A percentile compares a stretch with the other conserved stretches of the same genome.
Conservation (phyloP, 2,888 invertebrate species). For the Catocala fraxini region DNA sequence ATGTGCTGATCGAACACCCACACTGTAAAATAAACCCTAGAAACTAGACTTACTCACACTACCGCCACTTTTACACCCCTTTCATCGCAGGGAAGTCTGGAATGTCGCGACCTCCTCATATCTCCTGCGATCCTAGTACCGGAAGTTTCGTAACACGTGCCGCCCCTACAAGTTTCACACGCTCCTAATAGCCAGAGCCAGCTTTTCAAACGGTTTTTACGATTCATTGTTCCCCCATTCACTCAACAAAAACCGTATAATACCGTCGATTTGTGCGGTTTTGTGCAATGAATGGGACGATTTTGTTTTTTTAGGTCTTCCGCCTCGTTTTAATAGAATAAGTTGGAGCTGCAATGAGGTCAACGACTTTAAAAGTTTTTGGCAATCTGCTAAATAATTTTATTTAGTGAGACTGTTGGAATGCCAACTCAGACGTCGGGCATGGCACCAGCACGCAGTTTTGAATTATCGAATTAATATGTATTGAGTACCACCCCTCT, state of each 20-base stretch:
- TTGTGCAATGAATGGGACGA: constrained; percentile 22
- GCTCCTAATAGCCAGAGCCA: constrained; percentile 13
- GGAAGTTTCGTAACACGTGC: constrained; percentile 35
- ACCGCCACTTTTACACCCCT: neutral
- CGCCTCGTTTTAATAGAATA: constrained; percentile 11
- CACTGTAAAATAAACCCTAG: neutral
- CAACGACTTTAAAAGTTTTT: neutral
- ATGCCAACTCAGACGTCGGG: too few relatives aligned
- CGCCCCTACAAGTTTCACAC: constrained; percentile 27
- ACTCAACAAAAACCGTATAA: constrained; percentile 19
- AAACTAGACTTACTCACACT: constrained; percentile 1
- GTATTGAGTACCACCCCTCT: too few relatives aligned
- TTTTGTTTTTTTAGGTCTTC: constrained; percentile 13
- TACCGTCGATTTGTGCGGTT: constrained; percentile 22
- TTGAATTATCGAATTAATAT: too few relatives aligned
- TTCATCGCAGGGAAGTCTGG: neutral
- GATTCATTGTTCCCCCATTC: constrained; percentile 18
- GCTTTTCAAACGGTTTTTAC: constrained; percentile 17
- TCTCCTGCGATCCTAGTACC: constrained; percentile 13
- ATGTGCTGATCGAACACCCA: neutral
- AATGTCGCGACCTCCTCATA: neutral
- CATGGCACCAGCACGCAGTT: too few relatives aligned
- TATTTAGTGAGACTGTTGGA: too few relatives aligned
- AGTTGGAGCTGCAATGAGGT: constrained; percentile 6
- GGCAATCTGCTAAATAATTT: neutral